Conservation (phyloP, 2,113 vertebrate species). For the Pycnonotus jocosus region DNA sequence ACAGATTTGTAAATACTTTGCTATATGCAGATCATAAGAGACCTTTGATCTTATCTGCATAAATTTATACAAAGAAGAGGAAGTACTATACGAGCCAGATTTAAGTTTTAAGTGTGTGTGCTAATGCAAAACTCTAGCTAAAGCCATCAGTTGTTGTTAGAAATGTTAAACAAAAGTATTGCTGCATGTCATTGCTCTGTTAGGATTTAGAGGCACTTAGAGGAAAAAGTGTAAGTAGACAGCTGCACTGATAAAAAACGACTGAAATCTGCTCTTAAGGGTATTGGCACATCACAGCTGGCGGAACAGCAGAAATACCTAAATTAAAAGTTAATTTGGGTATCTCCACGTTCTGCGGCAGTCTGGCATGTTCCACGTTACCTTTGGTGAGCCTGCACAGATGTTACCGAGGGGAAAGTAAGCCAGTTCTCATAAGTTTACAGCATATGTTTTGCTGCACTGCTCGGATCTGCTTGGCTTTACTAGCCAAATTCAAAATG, state of each 20-base stretch:
- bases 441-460: not conserved
- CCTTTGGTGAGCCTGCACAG: not conserved
- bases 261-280: not conserved
- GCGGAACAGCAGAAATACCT: not conserved
- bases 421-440: not conserved
- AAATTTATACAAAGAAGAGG: not conserved
- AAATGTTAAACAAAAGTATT: not conserved
- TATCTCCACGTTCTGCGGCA: fast-evolving
- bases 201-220: not conserved
- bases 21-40: not conserved
- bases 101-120: not conserved
- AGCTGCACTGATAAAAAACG: not conserved
- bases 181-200: not conserved
- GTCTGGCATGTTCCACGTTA: not conserved
- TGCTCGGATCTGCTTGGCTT: not conserved
- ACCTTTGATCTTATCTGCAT: not conserved
- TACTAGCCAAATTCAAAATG: not conserved
- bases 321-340: conserved; percentile 13
- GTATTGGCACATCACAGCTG: not conserved
- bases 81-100: not conserved
- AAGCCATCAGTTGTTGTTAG: not conserved
- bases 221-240: not conserved
- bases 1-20: not conserved
- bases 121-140: not conserved
- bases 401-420: not conserved